Evolutionary conservation across 2,113 vertebrate species (phyloP), one percentile per base, ranked within the genome.

Genomic region (Lepus timidus): DNA sequence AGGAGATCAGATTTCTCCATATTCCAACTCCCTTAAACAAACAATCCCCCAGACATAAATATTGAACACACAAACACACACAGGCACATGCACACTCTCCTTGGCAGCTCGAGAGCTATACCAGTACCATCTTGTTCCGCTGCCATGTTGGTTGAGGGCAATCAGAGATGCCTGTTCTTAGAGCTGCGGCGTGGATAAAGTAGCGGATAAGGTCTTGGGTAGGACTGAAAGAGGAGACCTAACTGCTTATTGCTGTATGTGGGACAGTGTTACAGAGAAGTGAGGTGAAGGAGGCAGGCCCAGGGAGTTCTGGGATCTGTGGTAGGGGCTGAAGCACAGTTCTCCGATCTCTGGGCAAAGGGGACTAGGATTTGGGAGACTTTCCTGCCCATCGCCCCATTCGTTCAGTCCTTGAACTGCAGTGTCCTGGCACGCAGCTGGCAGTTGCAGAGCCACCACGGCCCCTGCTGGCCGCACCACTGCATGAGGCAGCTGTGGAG

Each of bases 401-500:
- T 55, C 0, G 14, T 71, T 23, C n/a, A 36, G 11, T 33, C 17
- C 16, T 9, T 65, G 33, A 4, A 8, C 23, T 55, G 49, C 73
- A 51, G 19, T 31, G 19, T 62, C 74, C 19, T 2, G 68, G 31
- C 12, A 13, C 13, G 44, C 0, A 6, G 33, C 58, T 36, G 44
- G 39, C 55, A 12, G 55, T 61, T 23, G 11, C 31, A 16, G 4
- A 49, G 70, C 22, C 3, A 1, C 6, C 1, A 0, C 20, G 31
- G 23, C 14, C 44, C 33, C 16, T n/a, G n/a, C 51, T n/a, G 39
- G 55, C 62, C 0, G 0, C 27, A 17, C 3, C 7, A 4, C 17
- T 61, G 0, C 3, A 1, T 4, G 3, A 36, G 44, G 52, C 3
- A 31, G 11, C 39, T 0, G 1, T 31, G 61, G 80, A 9, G 10